Percentiles rank a stretch among this genome's conserved stretches.
phyloP scores from a whole-genome alignment of 2,888 invertebrate genomes.

The Thymelicus sylvestris region DNA sequence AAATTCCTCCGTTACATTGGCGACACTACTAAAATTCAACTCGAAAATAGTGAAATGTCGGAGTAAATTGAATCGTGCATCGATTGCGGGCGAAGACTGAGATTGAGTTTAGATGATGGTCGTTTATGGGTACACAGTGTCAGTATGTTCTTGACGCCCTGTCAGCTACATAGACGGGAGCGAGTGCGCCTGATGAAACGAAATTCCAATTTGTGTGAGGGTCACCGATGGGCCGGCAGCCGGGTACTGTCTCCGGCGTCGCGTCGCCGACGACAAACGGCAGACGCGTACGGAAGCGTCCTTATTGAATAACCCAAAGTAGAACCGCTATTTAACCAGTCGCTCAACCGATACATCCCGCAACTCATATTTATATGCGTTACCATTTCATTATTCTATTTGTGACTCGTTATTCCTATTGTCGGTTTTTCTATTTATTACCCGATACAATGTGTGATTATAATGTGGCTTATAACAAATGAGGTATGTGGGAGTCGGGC shows the following conservation, averaged over 20 bases:
- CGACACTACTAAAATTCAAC: neutral
- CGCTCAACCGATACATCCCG: constrained; percentile 65
- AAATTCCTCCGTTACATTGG: too few species aligned
- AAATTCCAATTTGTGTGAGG: constrained; percentile 44
- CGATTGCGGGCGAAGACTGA: constrained; percentile 8
- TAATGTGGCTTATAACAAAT: constrained; percentile 78
- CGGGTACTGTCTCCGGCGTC: neutral
- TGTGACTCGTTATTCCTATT: constrained; percentile 81
- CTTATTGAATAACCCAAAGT: constrained; percentile 67
- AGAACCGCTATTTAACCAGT: constrained; percentile 65
- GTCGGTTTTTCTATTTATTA: constrained; percentile 84
- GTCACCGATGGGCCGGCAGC: constrained; percentile 16
- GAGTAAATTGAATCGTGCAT: constrained; percentile 11
- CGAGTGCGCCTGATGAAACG: constrained; percentile 42
- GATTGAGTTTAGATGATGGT: constrained; percentile 28
- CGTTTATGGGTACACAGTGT: constrained; percentile 25
- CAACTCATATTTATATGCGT: constrained; percentile 78
- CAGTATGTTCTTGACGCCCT: constrained; percentile 27
- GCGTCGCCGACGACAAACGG: constrained; percentile 41
- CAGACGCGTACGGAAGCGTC: constrained; percentile 59
- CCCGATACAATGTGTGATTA: constrained; percentile 80
- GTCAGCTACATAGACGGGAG: constrained; percentile 4
- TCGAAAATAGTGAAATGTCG: neutral
- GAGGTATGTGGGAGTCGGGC: constrained; percentile 71
- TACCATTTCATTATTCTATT: constrained; percentile 83